Percentiles rank a stretch among this genome's conserved stretches.
Evolutionary conservation across 1,140 invertebrate genomes (phyloP).

Genomic region (Drosophila truncata): DNA sequence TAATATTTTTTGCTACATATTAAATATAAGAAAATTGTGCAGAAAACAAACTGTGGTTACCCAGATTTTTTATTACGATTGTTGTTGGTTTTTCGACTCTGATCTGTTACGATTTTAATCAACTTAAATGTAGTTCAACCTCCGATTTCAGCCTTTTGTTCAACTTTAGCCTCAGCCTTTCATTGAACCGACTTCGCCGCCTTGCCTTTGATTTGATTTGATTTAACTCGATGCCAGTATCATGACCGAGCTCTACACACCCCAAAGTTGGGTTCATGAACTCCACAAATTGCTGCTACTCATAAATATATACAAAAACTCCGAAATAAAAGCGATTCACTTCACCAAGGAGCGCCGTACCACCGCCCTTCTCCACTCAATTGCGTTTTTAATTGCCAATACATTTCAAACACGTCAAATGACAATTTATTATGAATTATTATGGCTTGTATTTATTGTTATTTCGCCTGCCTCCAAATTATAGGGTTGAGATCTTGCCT

Average conservation of each 20-base stretch:
- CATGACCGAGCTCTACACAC: slow-evolving; percentile 47
- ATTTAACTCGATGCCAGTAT: slow-evolving; percentile 29
- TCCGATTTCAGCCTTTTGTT: background rate
- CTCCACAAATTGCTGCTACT: slow-evolving; percentile 60
- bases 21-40: background rate
- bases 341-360: slow-evolving; percentile 28
- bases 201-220: slow-evolving; percentile 28
- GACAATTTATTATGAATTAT: slow-evolving; percentile 78
- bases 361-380: slow-evolving; percentile 26
- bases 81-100: background rate
- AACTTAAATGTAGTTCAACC: slow-evolving; percentile 11
- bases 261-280: slow-evolving; percentile 63
- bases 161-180: slow-evolving; percentile 6
- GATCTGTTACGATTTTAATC: slow-evolving; percentile 5
- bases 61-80: background rate
- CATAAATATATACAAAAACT: slow-evolving; percentile 29
- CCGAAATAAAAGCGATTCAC: slow-evolving; percentile 26
- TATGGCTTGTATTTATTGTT: slow-evolving; percentile 30
- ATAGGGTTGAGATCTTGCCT: slow-evolving; percentile 52
- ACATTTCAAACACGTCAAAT: slow-evolving; percentile 73
- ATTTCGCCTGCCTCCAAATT: slow-evolving; percentile 33
- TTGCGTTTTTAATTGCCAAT: slow-evolving; percentile 76
- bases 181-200: slow-evolving; percentile 10
- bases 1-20: background rate
- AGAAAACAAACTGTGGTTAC: background rate